These are phyloP conservation scores for Channa maculata DNA, from an alignment of 2,113 vertebrate genomes.

Conservation along the genomic window DNA sequence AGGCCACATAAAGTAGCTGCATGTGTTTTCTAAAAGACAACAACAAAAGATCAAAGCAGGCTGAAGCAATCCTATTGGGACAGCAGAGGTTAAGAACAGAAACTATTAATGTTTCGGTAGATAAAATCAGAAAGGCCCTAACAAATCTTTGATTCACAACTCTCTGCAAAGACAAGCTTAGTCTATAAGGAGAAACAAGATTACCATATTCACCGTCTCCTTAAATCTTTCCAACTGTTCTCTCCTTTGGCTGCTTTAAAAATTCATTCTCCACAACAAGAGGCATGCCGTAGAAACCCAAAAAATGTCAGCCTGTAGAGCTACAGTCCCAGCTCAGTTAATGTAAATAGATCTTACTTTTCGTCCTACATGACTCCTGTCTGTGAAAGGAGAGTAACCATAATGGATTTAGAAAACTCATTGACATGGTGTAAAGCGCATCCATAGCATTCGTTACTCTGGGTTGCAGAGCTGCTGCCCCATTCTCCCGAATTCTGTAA, in stretches of 20 bases:
- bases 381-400: constrained; percentile 27
- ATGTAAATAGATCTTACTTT: constrained; percentile 37
- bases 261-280: constrained; percentile 23
- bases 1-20: constrained; percentile 30
- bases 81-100: constrained; percentile 1
- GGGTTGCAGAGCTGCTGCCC: constrained; percentile 16
- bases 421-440: constrained; percentile 45
- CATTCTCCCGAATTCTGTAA: constrained; percentile 8
- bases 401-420: constrained; percentile 65
- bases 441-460: constrained; percentile 27
- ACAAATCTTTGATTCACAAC: constrained; percentile 56
- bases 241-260: background rate
- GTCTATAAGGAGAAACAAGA: background rate
- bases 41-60: constrained; percentile 35
- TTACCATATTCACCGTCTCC: constrained; percentile 48
- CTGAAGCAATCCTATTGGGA: constrained; percentile 21
- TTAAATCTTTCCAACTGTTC: constrained; percentile 9
- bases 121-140: constrained; percentile 50
- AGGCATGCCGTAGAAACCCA: background rate
- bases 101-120: constrained; percentile 34
- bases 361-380: constrained; percentile 40
- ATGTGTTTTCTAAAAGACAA: constrained; percentile 37
- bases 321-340: constrained; percentile 16
- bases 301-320: constrained; percentile 23
- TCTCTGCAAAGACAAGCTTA: constrained; percentile 37